These are phyloP conservation scores for Lepus oiostolus DNA, from an alignment of 2,797 vertebrate species.

Conservation along the genomic window DNA sequence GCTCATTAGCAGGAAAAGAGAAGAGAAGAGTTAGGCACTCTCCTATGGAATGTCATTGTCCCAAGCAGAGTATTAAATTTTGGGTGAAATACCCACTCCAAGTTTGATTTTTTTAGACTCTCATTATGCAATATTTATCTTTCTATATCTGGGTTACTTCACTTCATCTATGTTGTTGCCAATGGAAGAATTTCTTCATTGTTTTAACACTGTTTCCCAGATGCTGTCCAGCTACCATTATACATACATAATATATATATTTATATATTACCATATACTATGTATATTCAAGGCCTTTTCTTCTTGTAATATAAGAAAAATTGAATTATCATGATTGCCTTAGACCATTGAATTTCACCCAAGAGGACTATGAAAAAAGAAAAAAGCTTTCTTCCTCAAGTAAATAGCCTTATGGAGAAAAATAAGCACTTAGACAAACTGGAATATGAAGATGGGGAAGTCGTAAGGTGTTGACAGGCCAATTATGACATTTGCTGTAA, in stretches of 20 bases:
- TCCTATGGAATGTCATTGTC: no score
- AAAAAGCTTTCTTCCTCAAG: neutral
- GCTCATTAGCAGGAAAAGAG: no score
- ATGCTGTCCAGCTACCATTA: neutral
- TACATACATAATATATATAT: no score
- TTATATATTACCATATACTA: neutral
- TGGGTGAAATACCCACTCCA: no score
- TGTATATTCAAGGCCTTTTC: neutral
- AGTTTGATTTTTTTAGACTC: neutral
- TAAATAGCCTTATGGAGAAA: neutral
- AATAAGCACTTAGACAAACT: neutral
- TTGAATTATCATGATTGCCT: neutral
- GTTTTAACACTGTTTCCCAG: neutral
- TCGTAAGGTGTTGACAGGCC: neutral
- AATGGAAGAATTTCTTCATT: neutral
- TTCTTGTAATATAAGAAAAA: neutral
- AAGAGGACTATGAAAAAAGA: neutral
- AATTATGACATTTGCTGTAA: neutral
- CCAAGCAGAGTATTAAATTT: no score
- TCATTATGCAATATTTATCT: neutral
- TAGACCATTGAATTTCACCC: neutral
- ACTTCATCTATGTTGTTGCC: neutral
- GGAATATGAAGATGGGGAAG: neutral
- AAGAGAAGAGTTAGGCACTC: no score
- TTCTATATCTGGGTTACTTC: neutral